phyloP scores from a whole-genome alignment of 2,797 vertebrate genomes.

The Scarus forsteni region DNA sequence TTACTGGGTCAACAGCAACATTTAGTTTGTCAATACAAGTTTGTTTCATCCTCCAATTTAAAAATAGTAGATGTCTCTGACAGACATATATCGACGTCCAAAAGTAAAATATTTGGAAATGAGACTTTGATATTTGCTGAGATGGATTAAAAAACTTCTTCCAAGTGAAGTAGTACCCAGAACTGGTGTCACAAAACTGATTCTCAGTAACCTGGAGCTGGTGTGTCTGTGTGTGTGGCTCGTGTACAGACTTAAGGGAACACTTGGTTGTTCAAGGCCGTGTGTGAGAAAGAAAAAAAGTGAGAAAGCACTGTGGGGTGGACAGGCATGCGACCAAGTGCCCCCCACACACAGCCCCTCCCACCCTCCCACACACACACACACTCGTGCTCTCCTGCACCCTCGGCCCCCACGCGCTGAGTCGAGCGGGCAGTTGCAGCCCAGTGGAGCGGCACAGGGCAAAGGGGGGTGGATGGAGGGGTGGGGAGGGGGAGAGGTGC shows the following conservation, averaged over 20 bases:
- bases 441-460: slow-evolving; percentile 84
- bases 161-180: slow-evolving; percentile 13
- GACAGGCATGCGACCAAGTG: slow-evolving; percentile 71
- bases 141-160: slow-evolving; percentile 12
- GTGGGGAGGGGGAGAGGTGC: slow-evolving; percentile 39
- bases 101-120: slow-evolving; percentile 2
- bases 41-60: no score
- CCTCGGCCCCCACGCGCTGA: slow-evolving; percentile 79
- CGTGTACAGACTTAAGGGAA: slow-evolving; percentile 59
- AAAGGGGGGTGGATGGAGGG: slow-evolving; percentile 27
- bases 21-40: no score
- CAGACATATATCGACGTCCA: not conserved
- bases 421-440: slow-evolving; percentile 83
- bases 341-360: slow-evolving; percentile 36
- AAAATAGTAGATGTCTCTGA: not conserved
- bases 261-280: slow-evolving; percentile 71
- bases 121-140: not conserved
- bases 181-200: slow-evolving; percentile 40
- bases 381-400: slow-evolving; percentile 52
- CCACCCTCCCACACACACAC: slow-evolving; percentile 32
- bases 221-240: slow-evolving; percentile 14
- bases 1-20: no score
- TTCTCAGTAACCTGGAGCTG: slow-evolving; percentile 18
- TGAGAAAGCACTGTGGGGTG: slow-evolving; percentile 78
- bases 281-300: slow-evolving; percentile 69